These are phyloP conservation scores for Phortica magna DNA, from an alignment of 2,888 invertebrate species.

Conservation along the genomic window DNA sequence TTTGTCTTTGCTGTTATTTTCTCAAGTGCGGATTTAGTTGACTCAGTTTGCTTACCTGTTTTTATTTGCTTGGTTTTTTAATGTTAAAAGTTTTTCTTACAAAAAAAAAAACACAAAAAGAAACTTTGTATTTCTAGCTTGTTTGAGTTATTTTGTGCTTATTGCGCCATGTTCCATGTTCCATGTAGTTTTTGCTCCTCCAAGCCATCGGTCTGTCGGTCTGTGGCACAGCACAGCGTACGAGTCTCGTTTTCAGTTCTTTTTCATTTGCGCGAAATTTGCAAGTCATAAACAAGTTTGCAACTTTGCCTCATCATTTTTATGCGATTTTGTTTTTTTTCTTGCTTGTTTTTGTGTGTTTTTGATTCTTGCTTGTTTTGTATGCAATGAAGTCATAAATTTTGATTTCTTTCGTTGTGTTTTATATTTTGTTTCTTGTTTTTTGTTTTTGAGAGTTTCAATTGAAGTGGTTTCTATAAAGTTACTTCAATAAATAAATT, in stretches of 20 bases:
- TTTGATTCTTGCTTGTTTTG: slow-evolving; percentile 42
- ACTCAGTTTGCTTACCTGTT: not conserved
- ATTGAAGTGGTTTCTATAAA: slow-evolving; percentile 26
- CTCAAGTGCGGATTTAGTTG: slow-evolving; percentile 63
- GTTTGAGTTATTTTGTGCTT: slow-evolving; percentile 12
- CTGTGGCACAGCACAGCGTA: slow-evolving; percentile 48
- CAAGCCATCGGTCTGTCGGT: too few relatives aligned
- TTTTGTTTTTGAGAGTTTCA: slow-evolving; percentile 12
- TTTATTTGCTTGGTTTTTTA: slow-evolving; percentile 6
- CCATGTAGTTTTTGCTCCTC: slow-evolving; percentile 29
- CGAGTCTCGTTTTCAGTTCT: slow-evolving; percentile 47
- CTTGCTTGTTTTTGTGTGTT: slow-evolving; percentile 38
- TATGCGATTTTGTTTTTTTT: slow-evolving; percentile 35
- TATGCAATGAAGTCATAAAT: slow-evolving; percentile 65
- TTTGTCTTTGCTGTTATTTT: slow-evolving; percentile 62
- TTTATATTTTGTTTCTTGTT: slow-evolving; percentile 43
- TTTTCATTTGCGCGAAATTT: slow-evolving; percentile 52
- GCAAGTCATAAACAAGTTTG: slow-evolving; percentile 73
- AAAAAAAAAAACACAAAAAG: not conserved
- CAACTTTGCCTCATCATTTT: slow-evolving; percentile 56
- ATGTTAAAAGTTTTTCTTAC: too few relatives aligned
- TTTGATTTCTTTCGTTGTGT: slow-evolving; percentile 39
- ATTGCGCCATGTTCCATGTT: slow-evolving; percentile 38
- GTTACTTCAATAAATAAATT: slow-evolving; percentile 28
- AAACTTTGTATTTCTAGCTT: not conserved